Evolutionary conservation across 2,797 vertebrate genomes (phyloP), one percentile per base, ranked within the genome.

Genomic region (Squalus acanthias): DNA sequence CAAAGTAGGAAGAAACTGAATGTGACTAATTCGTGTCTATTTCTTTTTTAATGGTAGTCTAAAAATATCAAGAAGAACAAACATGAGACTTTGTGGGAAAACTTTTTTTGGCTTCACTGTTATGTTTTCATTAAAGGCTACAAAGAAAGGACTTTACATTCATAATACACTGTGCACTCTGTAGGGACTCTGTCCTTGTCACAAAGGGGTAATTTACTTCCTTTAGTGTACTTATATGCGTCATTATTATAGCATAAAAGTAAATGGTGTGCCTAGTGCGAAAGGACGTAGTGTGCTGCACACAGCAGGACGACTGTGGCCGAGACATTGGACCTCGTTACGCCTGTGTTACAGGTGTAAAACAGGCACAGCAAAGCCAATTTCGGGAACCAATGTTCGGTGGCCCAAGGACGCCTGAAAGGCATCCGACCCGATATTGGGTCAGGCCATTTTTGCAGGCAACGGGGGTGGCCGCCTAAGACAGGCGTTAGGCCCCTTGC

Each of bases 21-120:
- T 57, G 53, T 0, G 67, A 10, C 1, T 50, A 5, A 69, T 70
- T 63, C 15, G 89, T 6, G 7, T 7, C 17, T 15, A 20, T 67
- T 85, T 85, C 79, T 50, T 85, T 93, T 69, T 93, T 65, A 67
- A 69, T 93, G 22, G 7, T 20, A 20, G 69, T 33, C 70, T 95
- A 76, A 95, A 95, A 76, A 95, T 95, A 95, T 33, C 69, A 57
- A 57, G 46, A 53, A 29, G 93, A 95, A 33, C 94, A 57, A 95
- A 57, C 94, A 69, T 69, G 24, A 95, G 46, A 95, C 26, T 95
- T 95, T 74, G 94, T 95, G 94, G 94, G 94, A 95, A 95, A 95
- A 57, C 94, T 57, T 74, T 95, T 91, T 74, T 95, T 76, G 94
- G 94, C 94, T 76, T 53, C 12, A 22, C 50, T 72, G 69, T 0